Evolutionary conservation across 2,888 invertebrate genomes (phyloP), one percentile per base, ranked within the genome.

Genomic region (Chloromyia formosa): DNA sequence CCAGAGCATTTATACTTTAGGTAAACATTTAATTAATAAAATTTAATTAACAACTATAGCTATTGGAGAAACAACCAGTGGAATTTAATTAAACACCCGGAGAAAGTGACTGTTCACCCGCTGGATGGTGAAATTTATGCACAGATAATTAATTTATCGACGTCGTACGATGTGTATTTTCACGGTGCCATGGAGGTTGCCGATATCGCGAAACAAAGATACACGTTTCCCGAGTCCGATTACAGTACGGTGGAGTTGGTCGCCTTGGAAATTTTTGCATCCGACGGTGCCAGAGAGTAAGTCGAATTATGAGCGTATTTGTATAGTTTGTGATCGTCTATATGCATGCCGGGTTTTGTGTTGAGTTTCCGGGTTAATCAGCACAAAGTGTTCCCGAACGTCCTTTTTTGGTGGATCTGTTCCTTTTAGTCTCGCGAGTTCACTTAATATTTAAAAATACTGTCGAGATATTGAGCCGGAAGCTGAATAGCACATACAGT

Each of bases 51-150:
- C 66, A 66, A 66, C 27, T 71, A 35, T 35, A 89, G 92, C 9
- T 91, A 91, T 78, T 88, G 91, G 86, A 83, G 84, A 9, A 84
- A 82, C 0, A 88, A 89, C 61, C 86, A 86, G 76, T 90, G 90
- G 91, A 87, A 87, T 73, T 78, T 89, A 1, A 78, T 85, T 18
- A 79, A 83, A 5, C 81, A 84, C 58, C 87, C 86, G 73, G 82
- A 84, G 2, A 89, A 85, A 0, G 85, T 90, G 58, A 88, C 86
- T 49, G 89, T 92, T 0, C 92, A 91, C 84, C 92, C 92, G 0
- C 81, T 92, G 9, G 92, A 92, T 80, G 92, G 93, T 0, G 92
- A 92, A 84, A 90, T 92, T n/a, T 92, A 92, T 82, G 90, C 90
- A 0, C 91, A 92, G 83, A 86, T 92, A n/a, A 89, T 91, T 74